Conservation (phyloP, 2,797 vertebrate genomes). For the Dipus sagitta region DNA sequence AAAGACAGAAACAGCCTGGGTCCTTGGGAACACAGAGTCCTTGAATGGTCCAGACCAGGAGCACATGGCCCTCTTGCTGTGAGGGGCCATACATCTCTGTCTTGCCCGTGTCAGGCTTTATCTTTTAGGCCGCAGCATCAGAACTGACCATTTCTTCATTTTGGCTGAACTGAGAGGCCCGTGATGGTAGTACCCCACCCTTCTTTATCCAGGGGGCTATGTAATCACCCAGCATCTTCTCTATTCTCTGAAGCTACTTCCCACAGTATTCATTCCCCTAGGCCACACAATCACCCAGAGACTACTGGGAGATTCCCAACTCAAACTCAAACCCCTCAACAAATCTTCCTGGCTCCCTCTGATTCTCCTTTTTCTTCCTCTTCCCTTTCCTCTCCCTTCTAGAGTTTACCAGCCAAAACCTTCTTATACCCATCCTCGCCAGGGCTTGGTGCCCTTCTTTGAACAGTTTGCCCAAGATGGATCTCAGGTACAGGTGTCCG, state of each 20-base stretch:
- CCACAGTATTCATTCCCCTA: neutral
- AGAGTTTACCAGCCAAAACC: neutral
- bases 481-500: neutral
- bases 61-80: neutral
- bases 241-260: neutral
- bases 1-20: neutral
- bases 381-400: neutral
- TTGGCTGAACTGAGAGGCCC: neutral
- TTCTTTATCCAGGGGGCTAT: neutral
- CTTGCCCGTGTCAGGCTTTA: neutral
- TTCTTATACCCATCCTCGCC: neutral
- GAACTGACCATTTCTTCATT: neutral
- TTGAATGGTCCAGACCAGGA: neutral
- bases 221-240: neutral
- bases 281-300: neutral
- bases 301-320: neutral
- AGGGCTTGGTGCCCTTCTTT: neutral
- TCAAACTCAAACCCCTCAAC: neutral
- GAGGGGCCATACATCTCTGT: neutral
- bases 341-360: neutral
- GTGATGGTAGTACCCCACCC: neutral
- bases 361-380: neutral
- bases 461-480: neutral
- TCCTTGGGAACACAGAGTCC: neutral
- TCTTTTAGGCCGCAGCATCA: neutral